Percentiles rank a stretch among this genome's conserved stretches.
Evolutionary conservation across 1,140 invertebrate genomes (phyloP).

Genomic region (Harpegnathos saltator): DNA sequence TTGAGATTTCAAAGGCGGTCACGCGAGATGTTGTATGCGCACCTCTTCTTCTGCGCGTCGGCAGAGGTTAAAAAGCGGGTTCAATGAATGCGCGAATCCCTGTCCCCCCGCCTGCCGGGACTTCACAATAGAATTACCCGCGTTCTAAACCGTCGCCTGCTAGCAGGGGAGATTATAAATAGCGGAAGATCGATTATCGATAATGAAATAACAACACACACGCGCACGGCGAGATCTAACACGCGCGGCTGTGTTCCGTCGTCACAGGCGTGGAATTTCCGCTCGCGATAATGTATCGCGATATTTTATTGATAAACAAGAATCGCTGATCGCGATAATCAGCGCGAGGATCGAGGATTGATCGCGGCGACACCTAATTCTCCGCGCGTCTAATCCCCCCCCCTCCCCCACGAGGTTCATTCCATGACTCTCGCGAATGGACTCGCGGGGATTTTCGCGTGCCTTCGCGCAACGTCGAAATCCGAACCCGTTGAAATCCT

Average conservation of each 20-base stretch:
- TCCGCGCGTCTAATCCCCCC: too few species aligned
- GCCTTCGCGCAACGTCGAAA: neutral
- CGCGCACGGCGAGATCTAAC: neutral
- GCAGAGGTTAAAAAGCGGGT: neutral
- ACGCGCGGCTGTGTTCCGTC: too few species aligned
- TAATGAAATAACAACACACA: neutral
- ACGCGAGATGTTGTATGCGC: too few species aligned
- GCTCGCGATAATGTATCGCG: neutral
- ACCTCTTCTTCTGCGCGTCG: neutral
- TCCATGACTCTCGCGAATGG: too few species aligned
- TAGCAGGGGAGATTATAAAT: slow-evolving; percentile 23
- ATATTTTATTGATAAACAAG: neutral
- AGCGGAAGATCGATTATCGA: slow-evolving; percentile 28
- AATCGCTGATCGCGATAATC: too few species aligned
- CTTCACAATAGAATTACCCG: slow-evolving; percentile 2
- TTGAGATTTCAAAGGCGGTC: too few species aligned
- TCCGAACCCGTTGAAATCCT: slow-evolving; percentile 11
- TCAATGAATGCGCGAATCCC: neutral
- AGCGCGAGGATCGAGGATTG: neutral
- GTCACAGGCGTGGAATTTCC: neutral
- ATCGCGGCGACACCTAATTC: neutral
- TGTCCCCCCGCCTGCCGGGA: neutral
- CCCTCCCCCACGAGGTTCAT: too few species aligned
- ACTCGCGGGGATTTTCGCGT: neutral
- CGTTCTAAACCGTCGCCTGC: slow-evolving; percentile 2